Conservation (phyloP, 2,113 vertebrate genomes). For the Pachycephala philippinensis region DNA sequence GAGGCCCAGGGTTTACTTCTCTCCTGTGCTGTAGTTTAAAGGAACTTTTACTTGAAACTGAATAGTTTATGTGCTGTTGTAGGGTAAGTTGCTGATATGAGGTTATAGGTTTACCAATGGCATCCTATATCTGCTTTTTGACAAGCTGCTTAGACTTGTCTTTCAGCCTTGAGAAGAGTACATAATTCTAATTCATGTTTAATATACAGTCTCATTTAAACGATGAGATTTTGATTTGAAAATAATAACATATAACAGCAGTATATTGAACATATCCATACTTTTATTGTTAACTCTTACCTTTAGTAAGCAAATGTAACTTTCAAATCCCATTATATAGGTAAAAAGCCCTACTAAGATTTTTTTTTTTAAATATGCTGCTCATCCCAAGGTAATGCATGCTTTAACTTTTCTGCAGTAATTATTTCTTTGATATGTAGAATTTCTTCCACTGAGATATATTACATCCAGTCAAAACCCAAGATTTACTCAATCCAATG, state of each 20-base stretch:
- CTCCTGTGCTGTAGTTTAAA: neutral
- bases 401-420: neutral
- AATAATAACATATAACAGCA: neutral
- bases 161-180: neutral
- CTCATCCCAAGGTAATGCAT: neutral
- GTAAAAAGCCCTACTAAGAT: neutral
- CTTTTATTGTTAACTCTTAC: neutral
- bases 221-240: neutral
- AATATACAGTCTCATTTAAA: neutral
- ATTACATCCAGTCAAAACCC: neutral
- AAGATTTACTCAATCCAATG: neutral
- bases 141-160: neutral
- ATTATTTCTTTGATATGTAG: neutral
- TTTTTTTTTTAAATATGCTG: neutral
- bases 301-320: neutral
- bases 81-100: neutral
- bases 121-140: neutral
- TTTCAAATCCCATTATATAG: neutral
- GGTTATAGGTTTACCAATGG: neutral
- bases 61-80: neutral
- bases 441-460: neutral
- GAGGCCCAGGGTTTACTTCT: neutral
- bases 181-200: neutral
- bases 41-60: neutral
- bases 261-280: neutral